A percentile compares a stretch with the other conserved stretches of the same genome.
phyloP scores from a whole-genome alignment of 2,113 vertebrate genomes.

The Tragelaphus strepsiceros region DNA sequence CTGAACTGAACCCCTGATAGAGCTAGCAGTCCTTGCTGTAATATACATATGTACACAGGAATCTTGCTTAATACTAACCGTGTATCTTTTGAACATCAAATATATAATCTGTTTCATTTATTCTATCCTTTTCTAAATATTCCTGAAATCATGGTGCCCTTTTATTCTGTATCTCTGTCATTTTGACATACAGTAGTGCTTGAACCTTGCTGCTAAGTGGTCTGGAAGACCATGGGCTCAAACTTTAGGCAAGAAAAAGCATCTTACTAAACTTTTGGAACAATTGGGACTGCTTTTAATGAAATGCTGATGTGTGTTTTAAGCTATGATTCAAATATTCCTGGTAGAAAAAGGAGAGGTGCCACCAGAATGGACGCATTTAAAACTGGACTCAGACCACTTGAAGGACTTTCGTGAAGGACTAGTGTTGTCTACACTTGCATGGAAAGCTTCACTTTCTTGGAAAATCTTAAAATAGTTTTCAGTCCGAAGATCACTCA shows the following conservation, averaged over 20 bases:
- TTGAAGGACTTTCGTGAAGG: background rate
- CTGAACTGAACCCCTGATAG: background rate
- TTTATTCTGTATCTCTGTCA: background rate
- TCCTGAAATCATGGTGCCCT: background rate
- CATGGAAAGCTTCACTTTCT: conserved; percentile 26
- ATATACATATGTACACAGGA: background rate
- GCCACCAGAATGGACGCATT: background rate
- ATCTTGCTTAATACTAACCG: background rate
- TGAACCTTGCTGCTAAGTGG: background rate
- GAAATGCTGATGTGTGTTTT: background rate
- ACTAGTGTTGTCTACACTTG: too few relatives aligned
- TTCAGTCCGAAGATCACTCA: background rate
- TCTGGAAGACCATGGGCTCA: background rate
- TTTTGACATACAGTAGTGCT: background rate
- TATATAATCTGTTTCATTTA: background rate
- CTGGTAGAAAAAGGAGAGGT: background rate
- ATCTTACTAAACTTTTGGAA: background rate
- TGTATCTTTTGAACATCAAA: background rate
- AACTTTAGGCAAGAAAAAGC: background rate
- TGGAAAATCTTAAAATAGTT: conserved; percentile 13
- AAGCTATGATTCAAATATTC: background rate
- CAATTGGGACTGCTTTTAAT: background rate
- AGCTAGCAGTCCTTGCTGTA: background rate
- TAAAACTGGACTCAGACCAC: background rate
- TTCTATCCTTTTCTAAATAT: background rate